These are phyloP conservation scores for Pholis gunnellus DNA, from an alignment of 2,113 vertebrate genomes.

Conservation along the genomic window DNA sequence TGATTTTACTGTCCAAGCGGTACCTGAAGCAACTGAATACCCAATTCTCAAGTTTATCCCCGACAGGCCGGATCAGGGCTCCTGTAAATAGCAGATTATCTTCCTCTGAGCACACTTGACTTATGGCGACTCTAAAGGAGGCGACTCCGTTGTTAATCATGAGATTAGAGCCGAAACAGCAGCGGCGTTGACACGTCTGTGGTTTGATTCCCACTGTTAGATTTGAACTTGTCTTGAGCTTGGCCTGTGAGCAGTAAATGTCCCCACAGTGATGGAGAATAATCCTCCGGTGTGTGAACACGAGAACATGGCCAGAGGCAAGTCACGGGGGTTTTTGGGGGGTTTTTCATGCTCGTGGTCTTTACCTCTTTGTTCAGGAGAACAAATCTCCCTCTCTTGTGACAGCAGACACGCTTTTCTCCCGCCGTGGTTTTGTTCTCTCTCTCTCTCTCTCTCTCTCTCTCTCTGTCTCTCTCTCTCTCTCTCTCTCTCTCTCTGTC, in stretches of 20 bases:
- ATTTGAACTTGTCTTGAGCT: neutral
- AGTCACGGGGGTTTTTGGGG: neutral
- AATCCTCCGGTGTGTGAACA: neutral
- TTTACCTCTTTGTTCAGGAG: neutral
- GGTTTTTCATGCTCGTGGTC: neutral
- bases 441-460: slow-evolving; percentile 15
- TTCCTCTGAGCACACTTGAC: no score
- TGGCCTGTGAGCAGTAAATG: neutral
- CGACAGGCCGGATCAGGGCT: neutral
- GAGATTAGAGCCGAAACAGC: neutral
- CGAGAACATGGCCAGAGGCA: no score
- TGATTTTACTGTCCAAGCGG: no score
- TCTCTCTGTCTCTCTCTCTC: no score
- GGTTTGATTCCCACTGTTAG: neutral
- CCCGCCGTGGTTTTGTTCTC: neutral
- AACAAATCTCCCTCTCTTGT: no score
- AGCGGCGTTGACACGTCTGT: neutral
- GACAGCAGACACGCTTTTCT: slow-evolving; percentile 12
- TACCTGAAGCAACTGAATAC: neutral
- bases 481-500: no score
- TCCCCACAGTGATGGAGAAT: no score
- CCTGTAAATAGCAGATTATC: neutral
- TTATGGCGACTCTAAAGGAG: neutral
- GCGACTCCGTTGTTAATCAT: neutral
- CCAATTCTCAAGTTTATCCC: neutral